Evolutionary conservation across 2,888 invertebrate species (phyloP).

Genomic region (Dasypogon diadema): DNA sequence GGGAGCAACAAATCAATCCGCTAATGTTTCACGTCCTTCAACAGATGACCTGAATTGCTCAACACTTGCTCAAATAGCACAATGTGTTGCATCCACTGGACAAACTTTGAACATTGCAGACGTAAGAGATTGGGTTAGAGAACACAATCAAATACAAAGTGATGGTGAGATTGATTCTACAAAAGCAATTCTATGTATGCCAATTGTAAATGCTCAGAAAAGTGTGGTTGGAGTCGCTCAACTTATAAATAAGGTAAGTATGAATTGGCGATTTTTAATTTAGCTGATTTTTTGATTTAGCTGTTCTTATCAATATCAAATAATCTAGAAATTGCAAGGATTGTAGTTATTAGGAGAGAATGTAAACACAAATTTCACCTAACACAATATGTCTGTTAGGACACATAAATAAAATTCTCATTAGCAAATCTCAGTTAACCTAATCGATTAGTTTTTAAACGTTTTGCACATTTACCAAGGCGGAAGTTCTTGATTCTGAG

Average conservation of each 20-base stretch:
- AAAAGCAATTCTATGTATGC: slow-evolving; percentile 90
- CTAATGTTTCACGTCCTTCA: slow-evolving; percentile 74
- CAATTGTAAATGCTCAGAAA: slow-evolving; percentile 90
- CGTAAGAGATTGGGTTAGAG: slow-evolving; percentile 83
- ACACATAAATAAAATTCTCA: too few species aligned
- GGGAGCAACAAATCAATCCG: slow-evolving; percentile 77
- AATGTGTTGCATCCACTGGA: slow-evolving; percentile 87
- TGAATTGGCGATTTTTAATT: too few species aligned
- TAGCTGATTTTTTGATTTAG: too few species aligned
- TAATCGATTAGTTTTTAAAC: too few species aligned
- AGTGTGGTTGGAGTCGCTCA: slow-evolving; percentile 92
- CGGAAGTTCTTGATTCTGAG: too few species aligned
- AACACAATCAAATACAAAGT: slow-evolving; percentile 71
- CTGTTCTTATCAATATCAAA: too few species aligned
- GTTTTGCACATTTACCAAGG: too few species aligned
- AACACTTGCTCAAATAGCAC: slow-evolving; percentile 85
- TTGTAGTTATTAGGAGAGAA: too few species aligned
- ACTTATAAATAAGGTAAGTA: slow-evolving; percentile 84
- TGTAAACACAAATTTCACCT: too few species aligned
- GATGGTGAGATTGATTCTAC: slow-evolving; percentile 77
- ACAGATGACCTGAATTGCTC: slow-evolving; percentile 75
- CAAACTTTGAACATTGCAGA: slow-evolving; percentile 93
- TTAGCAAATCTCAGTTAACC: background rate
- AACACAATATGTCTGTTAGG: too few species aligned
- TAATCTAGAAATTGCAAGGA: too few species aligned